phyloP scores from a whole-genome alignment of 1,140 invertebrate species.

The Hypothenemus hampei region DNA sequence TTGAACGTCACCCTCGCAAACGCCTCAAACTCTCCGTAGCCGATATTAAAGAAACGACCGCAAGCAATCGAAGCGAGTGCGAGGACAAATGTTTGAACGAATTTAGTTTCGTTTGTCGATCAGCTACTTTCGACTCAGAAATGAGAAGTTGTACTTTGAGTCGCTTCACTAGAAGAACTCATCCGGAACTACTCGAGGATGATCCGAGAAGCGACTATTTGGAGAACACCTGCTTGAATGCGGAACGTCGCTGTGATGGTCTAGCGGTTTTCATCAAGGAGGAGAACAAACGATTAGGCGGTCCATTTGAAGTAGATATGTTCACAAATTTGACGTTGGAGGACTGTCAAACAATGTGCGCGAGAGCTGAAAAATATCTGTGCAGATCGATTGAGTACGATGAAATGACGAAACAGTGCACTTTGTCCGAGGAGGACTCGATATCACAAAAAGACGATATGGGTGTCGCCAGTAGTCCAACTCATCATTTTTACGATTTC shows the following conservation, averaged over 20 bases:
- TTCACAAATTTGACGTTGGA: slow-evolving; percentile 78
- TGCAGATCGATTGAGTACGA: slow-evolving; percentile 88
- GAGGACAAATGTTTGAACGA: slow-evolving; percentile 87
- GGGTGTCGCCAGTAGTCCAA: slow-evolving; percentile 71
- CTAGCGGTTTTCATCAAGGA: slow-evolving; percentile 82
- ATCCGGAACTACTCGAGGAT: slow-evolving; percentile 75
- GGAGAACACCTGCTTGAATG: slow-evolving; percentile 86
- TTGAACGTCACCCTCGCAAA: slow-evolving; percentile 79
- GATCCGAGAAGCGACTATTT: slow-evolving; percentile 84
- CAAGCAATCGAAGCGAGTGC: slow-evolving; percentile 79
- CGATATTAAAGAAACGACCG: slow-evolving; percentile 74
- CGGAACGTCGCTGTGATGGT: slow-evolving; percentile 78
- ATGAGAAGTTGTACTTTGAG: slow-evolving; percentile 74
- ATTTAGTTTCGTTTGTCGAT: slow-evolving; percentile 81
- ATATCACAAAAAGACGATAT: slow-evolving; percentile 80
- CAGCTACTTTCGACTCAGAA: slow-evolving; percentile 73
- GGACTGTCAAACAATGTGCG: slow-evolving; percentile 61
- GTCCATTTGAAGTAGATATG: slow-evolving; percentile 81
- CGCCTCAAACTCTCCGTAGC: slow-evolving; percentile 71
- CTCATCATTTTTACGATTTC: slow-evolving; percentile 78
- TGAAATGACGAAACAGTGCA: slow-evolving; percentile 75
- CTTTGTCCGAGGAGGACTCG: slow-evolving; percentile 84
- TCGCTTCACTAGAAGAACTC: slow-evolving; percentile 74
- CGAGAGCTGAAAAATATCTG: slow-evolving; percentile 60
- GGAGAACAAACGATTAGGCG: slow-evolving; percentile 79